Evolutionary conservation across 2,113 vertebrate species (phyloP).

Genomic region (Cyprinus carpio): DNA sequence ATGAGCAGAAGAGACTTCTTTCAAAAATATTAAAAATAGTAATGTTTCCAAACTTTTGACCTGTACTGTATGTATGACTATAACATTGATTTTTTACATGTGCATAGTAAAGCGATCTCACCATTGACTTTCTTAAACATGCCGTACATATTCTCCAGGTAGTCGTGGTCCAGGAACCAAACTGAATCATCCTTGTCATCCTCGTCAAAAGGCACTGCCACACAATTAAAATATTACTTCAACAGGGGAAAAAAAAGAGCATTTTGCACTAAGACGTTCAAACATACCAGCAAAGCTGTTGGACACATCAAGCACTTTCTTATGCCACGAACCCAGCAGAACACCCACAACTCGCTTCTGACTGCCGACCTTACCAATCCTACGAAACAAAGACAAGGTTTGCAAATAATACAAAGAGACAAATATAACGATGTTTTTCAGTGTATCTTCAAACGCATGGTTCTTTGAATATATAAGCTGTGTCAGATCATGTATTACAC

Average conservation of each 20-base stretch:
- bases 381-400: conserved; percentile 59
- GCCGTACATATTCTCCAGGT: conserved; percentile 99
- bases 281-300: conserved; percentile 95
- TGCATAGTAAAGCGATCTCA: conserved; percentile 66
- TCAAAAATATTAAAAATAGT: no score
- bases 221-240: conserved; percentile 10
- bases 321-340: conserved; percentile 95
- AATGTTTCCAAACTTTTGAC: no score
- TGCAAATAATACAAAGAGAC: not conserved
- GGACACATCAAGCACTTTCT: conserved; percentile 95
- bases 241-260: not conserved
- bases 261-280: not conserved
- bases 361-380: conserved; percentile 97
- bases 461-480: not conserved
- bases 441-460: not conserved
- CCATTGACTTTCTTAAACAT: conserved; percentile 99
- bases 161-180: conserved; percentile 99
- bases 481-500: not conserved
- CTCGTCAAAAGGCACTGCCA: conserved; percentile 94
- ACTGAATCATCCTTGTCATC: conserved; percentile 97
- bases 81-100: not conserved
- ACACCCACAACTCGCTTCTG: conserved; percentile 98
- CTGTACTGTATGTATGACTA: not conserved
- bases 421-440: not conserved
- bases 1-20: no score